Conservation (phyloP, 2,888 invertebrate species). For the Dusona sp. region DNA sequence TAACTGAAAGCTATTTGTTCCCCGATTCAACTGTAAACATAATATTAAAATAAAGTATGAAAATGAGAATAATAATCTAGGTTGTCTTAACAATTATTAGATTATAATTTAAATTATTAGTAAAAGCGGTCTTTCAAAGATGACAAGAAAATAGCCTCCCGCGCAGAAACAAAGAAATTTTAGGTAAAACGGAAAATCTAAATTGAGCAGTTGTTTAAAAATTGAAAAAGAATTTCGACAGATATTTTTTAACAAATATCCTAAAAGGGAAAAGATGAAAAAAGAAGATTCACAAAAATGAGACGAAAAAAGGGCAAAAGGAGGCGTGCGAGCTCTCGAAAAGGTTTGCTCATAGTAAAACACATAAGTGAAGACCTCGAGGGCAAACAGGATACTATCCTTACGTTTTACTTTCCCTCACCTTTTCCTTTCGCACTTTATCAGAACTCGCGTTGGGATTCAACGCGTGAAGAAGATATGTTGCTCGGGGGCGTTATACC, state of each 20-base stretch:
- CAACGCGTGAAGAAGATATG: conserved; percentile 43
- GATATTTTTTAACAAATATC: neutral
- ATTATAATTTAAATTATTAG: neutral
- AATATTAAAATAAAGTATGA: neutral
- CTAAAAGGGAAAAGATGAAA: conserved; percentile 68
- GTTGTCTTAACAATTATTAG: too few relatives aligned
- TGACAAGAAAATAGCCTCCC: neutral
- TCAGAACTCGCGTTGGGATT: conserved; percentile 68
- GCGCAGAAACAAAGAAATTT: neutral
- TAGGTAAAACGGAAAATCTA: neutral
- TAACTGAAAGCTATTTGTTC: neutral
- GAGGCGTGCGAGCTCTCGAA: conserved; percentile 1
- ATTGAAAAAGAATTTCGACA: neutral
- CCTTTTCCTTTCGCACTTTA: conserved; percentile 71
- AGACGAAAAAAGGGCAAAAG: conserved; percentile 41
- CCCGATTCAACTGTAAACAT: neutral
- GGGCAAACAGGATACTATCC: conserved; percentile 50
- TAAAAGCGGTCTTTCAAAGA: neutral
- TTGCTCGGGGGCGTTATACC: conserved; percentile 25
- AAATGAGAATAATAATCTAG: neutral
- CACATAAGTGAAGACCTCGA: conserved; percentile 42
- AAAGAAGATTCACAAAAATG: conserved; percentile 73
- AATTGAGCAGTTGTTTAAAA: neutral
- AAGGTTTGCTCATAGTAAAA: conserved; percentile 18
- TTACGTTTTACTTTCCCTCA: conserved; percentile 42